phyloP scores from a whole-genome alignment of 1,140 invertebrate species.

The Pseudomyrmex concolor region DNA sequence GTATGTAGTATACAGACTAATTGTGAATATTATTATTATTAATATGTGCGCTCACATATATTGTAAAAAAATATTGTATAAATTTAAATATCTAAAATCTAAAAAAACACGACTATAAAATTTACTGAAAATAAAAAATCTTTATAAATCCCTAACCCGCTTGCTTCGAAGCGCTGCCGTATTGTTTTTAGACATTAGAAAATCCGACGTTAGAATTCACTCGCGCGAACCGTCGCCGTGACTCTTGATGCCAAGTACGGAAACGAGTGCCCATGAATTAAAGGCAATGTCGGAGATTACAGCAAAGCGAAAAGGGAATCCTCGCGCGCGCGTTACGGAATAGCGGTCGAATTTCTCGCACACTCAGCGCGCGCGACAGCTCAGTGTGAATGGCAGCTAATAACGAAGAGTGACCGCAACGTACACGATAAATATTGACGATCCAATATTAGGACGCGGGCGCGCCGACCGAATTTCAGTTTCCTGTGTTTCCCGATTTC shows the following conservation, averaged over 20 bases:
- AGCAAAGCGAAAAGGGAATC: constrained; percentile 24
- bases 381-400: constrained; percentile 33
- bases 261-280: constrained; percentile 26
- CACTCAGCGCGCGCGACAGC: background rate
- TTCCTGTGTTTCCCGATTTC: constrained; percentile 1
- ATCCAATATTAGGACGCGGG: constrained; percentile 38
- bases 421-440: constrained; percentile 44
- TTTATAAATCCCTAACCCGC: too few species aligned
- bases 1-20: too few species aligned
- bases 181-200: too few species aligned
- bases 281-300: constrained; percentile 36
- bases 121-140: too few species aligned
- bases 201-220: too few species aligned
- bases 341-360: background rate
- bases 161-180: too few species aligned
- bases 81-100: too few species aligned
- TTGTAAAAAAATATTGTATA: too few species aligned
- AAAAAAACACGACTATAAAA: too few species aligned
- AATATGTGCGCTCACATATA: too few species aligned
- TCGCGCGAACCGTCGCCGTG: too few species aligned
- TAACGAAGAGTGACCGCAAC: constrained; percentile 32
- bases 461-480: constrained; percentile 16
- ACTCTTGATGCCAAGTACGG: constrained; percentile 5
- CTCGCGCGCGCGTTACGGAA: constrained; percentile 1
- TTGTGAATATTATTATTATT: too few species aligned